Percentiles rank a stretch among this genome's conserved stretches.
Evolutionary conservation across 2,888 invertebrate genomes (phyloP).

Genomic region (Chrysolina haemoptera): DNA sequence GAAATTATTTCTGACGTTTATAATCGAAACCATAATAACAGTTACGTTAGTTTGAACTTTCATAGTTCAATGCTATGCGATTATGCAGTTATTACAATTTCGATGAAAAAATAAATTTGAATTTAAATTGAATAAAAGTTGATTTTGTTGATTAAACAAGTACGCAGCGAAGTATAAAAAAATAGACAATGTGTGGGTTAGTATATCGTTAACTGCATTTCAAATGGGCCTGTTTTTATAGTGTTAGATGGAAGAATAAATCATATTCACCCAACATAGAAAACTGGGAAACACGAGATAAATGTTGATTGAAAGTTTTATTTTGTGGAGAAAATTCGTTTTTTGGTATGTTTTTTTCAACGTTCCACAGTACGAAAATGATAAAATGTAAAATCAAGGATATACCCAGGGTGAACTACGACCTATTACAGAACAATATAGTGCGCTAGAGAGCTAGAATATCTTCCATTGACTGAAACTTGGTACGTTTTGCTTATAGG

Average conservation of each 20-base stretch:
- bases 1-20: not conserved
- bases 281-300: too few species aligned
- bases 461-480: too few species aligned
- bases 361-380: too few species aligned
- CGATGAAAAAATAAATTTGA: constrained; percentile 15
- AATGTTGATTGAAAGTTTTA: too few species aligned
- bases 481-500: too few species aligned
- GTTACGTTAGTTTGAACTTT: not conserved
- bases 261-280: not conserved
- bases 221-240: not conserved
- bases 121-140: constrained; percentile 18
- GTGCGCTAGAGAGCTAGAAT: too few species aligned
- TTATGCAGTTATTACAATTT: constrained; percentile 13
- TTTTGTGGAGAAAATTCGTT: too few species aligned
- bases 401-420: too few species aligned
- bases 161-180: not conserved
- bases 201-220: not conserved
- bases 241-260: not conserved
- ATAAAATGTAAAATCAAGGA: too few species aligned
- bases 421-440: too few species aligned
- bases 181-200: not conserved
- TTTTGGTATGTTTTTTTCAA: too few species aligned
- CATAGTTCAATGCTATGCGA: not conserved
- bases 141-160: constrained; percentile 15
- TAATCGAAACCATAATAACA: not conserved